Base-by-base conservation (phyloP, 2,113 vertebrate species). In the Butastur rufipennis region DNA sequence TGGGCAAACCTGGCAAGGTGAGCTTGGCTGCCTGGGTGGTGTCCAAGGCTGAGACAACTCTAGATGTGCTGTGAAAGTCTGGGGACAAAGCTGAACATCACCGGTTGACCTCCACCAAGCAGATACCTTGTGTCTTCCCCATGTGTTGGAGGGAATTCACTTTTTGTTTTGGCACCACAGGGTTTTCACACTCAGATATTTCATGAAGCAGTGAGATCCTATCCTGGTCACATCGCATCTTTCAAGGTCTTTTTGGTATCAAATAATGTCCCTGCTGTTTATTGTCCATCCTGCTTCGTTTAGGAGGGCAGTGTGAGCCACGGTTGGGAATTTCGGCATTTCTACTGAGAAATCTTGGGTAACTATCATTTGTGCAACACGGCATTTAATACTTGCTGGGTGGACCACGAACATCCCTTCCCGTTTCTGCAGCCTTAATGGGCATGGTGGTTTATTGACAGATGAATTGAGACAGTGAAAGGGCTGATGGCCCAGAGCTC, bases 391-490 rank as follows among this genome's bases (percentile, higher is more conserved):
- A 91, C 82, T 85, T 73, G 71, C 70, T 59, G 93, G 74, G 91
- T 85, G 58, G 81, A 91, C 71, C 32, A 58, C 2, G 5, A 58
- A 38, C 42, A 66, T 74, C 78, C 71, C 52, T 95, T 93, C 90
- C 93, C 81, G 87, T 94, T 89, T 91, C 71, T 94, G 81, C 20
- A 16, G 53, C 71, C 62, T 80, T 85, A 93, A 83, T 93, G 89
- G 91, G 84, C 89, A 74, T 13, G 42, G 94, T 79, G 63, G 74
- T 86, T 95, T 94, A 88, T 66, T 96, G 97, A 95, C 95, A 97
- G 95, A 94, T 96, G 89, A 97, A 91, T 90, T 77, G 89, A 95
- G 94, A 90, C 94, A 94, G 94, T 91, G 93, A 95, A 91, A 97
- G 84, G 95, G 89, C 94, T 86, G 87, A 89, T 91, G 91, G 94